Evolutionary conservation across 2,888 invertebrate species (phyloP).

Genomic region (Spodoptera littoralis): DNA sequence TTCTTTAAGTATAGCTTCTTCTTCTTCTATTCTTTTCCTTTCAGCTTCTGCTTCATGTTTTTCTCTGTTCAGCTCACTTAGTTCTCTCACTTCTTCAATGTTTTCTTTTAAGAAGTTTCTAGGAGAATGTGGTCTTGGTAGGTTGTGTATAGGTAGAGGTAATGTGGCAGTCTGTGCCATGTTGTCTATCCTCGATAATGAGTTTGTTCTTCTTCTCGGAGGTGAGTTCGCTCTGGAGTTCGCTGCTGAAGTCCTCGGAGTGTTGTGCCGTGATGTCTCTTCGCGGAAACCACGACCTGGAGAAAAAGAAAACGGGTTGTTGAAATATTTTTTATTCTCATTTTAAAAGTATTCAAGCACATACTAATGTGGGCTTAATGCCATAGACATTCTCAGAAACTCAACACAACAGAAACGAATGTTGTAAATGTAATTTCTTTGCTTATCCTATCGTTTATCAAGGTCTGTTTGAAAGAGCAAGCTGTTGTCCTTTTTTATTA

Average conservation of each 20-base stretch:
- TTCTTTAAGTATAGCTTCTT: conserved; percentile 83
- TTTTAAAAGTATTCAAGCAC: too few species aligned
- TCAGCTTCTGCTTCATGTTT: conserved; percentile 84
- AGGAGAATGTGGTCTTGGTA: conserved; percentile 79
- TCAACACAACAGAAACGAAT: too few species aligned
- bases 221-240: conserved; percentile 84
- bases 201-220: conserved; percentile 79
- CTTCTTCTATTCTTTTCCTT: conserved; percentile 79
- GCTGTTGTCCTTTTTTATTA: too few species aligned
- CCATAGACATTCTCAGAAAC: too few species aligned
- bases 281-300: conserved; percentile 87
- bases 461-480: too few species aligned
- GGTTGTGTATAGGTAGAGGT: conserved; percentile 67
- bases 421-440: too few species aligned
- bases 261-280: conserved; percentile 88
- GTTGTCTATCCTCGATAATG: conserved; percentile 79
- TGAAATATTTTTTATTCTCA: background rate
- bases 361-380: too few species aligned
- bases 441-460: too few species aligned
- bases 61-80: conserved; percentile 85
- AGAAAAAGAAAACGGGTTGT: conserved; percentile 26
- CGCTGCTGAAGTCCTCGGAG: conserved; percentile 82
- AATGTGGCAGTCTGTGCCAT: conserved; percentile 80
- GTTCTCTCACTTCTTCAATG: conserved; percentile 83
- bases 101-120: conserved; percentile 85